These are phyloP conservation scores for Euzetes globulus DNA, from an alignment of 2,888 invertebrate species.

Conservation along the genomic window DNA sequence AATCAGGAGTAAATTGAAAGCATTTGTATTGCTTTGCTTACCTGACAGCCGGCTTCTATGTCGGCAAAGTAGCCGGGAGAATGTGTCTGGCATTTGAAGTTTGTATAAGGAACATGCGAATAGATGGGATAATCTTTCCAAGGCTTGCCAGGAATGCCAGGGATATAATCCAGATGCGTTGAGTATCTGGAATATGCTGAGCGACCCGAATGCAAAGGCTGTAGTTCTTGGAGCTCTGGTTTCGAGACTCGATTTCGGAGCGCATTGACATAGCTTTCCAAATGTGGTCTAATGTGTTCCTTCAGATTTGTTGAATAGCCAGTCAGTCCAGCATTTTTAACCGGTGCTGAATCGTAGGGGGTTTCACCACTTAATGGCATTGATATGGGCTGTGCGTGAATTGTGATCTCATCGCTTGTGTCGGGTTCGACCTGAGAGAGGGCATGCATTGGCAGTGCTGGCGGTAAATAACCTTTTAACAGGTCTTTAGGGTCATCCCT, in stretches of 20 bases:
- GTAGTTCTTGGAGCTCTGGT: background rate
- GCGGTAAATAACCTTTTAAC: background rate
- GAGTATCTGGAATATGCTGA: background rate
- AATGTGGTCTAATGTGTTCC: too few species aligned
- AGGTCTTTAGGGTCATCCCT: constrained; percentile 8
- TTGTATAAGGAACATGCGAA: constrained; percentile 35
- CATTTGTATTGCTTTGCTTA: background rate
- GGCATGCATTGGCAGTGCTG: background rate
- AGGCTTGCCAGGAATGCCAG: constrained; percentile 39
- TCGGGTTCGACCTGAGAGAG: background rate
- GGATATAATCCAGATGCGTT: background rate
- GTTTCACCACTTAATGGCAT: too few species aligned
- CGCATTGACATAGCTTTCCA: too few species aligned
- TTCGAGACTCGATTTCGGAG: background rate
- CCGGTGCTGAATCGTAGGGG: background rate
- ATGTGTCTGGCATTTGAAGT: constrained; percentile 33
- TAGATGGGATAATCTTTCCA: constrained; percentile 40
- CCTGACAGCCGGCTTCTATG: constrained; percentile 37
- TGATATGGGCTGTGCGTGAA: background rate
- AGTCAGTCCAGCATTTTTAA: too few species aligned
- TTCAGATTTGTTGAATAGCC: too few species aligned
- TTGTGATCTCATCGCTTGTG: background rate
- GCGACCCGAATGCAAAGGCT: background rate
- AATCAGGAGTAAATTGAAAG: background rate
- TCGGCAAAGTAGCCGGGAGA: constrained; percentile 41